Conservation (phyloP, 2,888 invertebrate species). For the Cheilosia scutellata region DNA sequence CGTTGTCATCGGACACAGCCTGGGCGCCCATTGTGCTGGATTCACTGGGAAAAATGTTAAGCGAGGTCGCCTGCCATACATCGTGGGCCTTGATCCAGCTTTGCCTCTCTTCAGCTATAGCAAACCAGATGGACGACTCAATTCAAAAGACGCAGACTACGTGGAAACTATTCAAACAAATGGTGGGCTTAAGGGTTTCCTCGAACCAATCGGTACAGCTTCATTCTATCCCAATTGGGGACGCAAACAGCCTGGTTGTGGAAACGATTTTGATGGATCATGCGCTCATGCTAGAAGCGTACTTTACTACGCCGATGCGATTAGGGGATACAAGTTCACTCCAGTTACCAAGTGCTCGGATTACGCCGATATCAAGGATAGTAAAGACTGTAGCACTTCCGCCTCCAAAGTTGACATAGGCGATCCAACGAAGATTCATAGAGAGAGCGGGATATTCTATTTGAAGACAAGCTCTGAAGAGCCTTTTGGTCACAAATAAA, state of each 20-base stretch:
- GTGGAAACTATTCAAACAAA: slow-evolving; percentile 79
- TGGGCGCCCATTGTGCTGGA: slow-evolving; percentile 86
- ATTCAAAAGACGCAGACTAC: slow-evolving; percentile 78
- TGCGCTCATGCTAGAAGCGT: slow-evolving; percentile 84
- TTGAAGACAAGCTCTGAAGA: slow-evolving; percentile 61
- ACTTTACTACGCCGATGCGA: slow-evolving; percentile 82
- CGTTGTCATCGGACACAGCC: slow-evolving; percentile 85
- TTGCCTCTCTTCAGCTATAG: slow-evolving; percentile 76
- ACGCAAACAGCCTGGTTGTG: slow-evolving; percentile 85
- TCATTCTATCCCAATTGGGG: slow-evolving; percentile 85
- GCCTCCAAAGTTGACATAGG: slow-evolving; percentile 51
- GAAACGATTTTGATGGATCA: slow-evolving; percentile 79
- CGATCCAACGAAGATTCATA: slow-evolving; percentile 73
- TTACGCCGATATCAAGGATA: slow-evolving; percentile 58
- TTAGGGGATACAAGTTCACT: slow-evolving; percentile 76
- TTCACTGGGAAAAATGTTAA: slow-evolving; percentile 86
- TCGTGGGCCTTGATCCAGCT: slow-evolving; percentile 84
- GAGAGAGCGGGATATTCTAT: slow-evolving; percentile 70
- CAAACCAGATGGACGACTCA: slow-evolving; percentile 68
- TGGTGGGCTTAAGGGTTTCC: slow-evolving; percentile 77
- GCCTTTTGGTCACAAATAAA: slow-evolving; percentile 22
- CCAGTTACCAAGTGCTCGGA: slow-evolving; percentile 68
- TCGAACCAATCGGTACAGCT: slow-evolving; percentile 80
- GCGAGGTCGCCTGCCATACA: slow-evolving; percentile 85
- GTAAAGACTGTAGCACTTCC: slow-evolving; percentile 41